Base-by-base conservation (phyloP, 2,113 vertebrate genomes). In the Neomonachus schauinslandi region DNA sequence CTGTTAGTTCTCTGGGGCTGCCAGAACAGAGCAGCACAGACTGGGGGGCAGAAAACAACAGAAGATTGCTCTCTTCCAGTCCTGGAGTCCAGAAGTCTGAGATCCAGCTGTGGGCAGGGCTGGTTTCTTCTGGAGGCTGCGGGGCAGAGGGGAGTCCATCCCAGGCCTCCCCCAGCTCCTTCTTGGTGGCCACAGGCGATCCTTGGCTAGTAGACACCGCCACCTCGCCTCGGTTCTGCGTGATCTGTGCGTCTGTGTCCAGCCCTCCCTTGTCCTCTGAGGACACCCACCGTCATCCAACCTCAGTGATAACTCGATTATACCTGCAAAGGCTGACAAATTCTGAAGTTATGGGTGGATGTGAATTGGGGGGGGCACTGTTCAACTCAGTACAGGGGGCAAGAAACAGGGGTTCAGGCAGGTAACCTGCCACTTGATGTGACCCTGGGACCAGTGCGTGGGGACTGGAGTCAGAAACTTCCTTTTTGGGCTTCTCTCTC, bases 351-450 rank as follows among this genome's bases (percentile, higher is more conserved):
- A 53, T 28, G 5, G 53, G 42, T 11, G 22, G 49, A 4, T 15
- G 4, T 16, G 55, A 16, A 5, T 36, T 6, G 24, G 31, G 71
- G 39, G 19, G 69, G 7, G 1, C 7, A 33, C 19, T 5, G 21
- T 49, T 55, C 6, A 28, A 5, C 7, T 33, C 36, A 31, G 77
- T 11, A 9, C 22, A 33, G 55, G 39, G 36, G 15, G 9, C 0
- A 10, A 26, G 26, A 18, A 6, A 4, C 1, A 13, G 1, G 33
- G 31, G 18, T 19, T 15, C 5, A 1, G 76, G n/a, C 26, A 39
- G 18, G 31, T 3, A 5, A 24, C 13, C 16, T 42, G 14, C 5
- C 2, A 3, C 12, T 10, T 12, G 49, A 1, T 0, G 2, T 0
- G 3, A 8, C 53, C 46, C 55, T 8, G 77, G 13, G 19, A 0